Conservation (phyloP, 2,888 invertebrate genomes). For the Polietes domitor region DNA sequence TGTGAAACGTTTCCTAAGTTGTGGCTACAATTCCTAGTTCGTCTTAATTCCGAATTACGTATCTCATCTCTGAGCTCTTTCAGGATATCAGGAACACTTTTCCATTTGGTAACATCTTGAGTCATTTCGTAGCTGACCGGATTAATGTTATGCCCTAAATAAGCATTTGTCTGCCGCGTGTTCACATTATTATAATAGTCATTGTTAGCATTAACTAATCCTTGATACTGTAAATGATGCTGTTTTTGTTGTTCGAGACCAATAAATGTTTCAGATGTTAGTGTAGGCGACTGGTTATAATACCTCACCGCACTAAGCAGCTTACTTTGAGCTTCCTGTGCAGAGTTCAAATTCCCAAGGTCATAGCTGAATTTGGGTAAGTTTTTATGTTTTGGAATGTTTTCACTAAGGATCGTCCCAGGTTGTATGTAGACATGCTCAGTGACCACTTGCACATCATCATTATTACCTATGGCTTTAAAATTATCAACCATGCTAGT, state of each 20-base stretch:
- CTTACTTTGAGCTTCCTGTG: constrained; percentile 29
- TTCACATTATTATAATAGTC: constrained; percentile 17
- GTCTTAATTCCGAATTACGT: constrained; percentile 82
- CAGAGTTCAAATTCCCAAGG: constrained; percentile 32
- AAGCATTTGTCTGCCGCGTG: constrained; percentile 13
- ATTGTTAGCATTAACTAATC: constrained; percentile 4
- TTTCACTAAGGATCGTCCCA: constrained; percentile 1
- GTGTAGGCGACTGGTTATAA: constrained; percentile 11
- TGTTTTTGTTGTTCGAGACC: neutral
- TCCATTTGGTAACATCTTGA: constrained; percentile 79
- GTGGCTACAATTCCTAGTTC: constrained; percentile 83
- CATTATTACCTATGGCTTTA: neutral
- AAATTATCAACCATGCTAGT: constrained; percentile 7
- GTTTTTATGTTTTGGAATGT: constrained; percentile 58
- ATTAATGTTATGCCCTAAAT: neutral
- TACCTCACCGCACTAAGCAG: constrained; percentile 18
- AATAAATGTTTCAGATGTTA: constrained; percentile 19
- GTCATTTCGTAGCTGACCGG: neutral
- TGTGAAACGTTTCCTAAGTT: constrained; percentile 76
- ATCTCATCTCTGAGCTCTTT: constrained; percentile 87
- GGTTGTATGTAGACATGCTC: constrained; percentile 19
- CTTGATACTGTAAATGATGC: constrained; percentile 13
- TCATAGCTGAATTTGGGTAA: constrained; percentile 50
- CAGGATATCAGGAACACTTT: constrained; percentile 89
- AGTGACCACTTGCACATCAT: neutral